Base-by-base conservation (phyloP, 2,113 vertebrate species). In the Epinephelus lanceolatus region DNA sequence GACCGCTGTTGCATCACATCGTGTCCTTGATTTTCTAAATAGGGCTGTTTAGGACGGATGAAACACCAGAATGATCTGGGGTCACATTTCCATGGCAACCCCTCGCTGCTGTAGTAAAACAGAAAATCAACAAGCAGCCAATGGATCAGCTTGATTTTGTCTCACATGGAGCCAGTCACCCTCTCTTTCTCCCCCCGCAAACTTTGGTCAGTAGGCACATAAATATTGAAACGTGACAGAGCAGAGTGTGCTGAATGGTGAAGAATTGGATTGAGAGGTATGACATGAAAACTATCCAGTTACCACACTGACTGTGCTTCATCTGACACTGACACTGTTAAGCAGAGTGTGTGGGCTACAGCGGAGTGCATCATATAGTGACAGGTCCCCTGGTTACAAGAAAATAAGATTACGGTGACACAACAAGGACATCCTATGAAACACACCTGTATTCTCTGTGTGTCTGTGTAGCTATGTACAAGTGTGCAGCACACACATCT, bases 1-100 rank as follows among this genome's bases (percentile, higher is more conserved):
- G 49, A 51, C 18, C 61, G 63, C 56, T 59, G 62, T 74, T 59
- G 42, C 59, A 57, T 72, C 65, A 72, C 51, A 70, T 33, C 1
- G 3, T 51, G 40, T 80, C 69, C 42, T 69, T 65, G 21, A 67
- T 76, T 56, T 68, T 66, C 18, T 56, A 56, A 84, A 73, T 18
- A 62, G 18, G 78, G 37, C 49, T 63, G 45, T 71, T 71, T 27
- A 65, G 65, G 49, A 66, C 14, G 1, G 21, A 75, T 82, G 60
- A 77, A 84, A 88, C 53, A 25, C 27, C 51, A 65, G 40, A 77
- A 84, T 67, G 27, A 69, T 70, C 69, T 45, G 10, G 40, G 60
- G 84, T 83, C 37, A 69, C 15, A 73, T 92, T 90, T 86, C 84
- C 71, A 86, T 83, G 80, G 67, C 60, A 89, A 91, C 81, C 56